These are phyloP conservation scores for Andrena praecox DNA, from an alignment of 2,888 invertebrate species.

Conservation along the genomic window DNA sequence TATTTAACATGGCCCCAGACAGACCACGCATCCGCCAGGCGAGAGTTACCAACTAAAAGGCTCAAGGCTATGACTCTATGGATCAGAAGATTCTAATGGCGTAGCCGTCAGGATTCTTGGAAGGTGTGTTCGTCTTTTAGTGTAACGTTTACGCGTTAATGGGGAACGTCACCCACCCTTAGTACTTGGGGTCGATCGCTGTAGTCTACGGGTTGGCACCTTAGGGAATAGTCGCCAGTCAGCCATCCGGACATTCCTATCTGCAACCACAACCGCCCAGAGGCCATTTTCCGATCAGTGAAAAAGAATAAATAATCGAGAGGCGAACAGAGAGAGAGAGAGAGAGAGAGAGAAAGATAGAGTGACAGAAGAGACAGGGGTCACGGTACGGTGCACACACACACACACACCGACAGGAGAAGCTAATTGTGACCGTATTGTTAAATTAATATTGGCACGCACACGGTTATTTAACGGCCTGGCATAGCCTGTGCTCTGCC, in stretches of 20 bases:
- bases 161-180: slow-evolving; percentile 90
- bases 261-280: slow-evolving; percentile 88
- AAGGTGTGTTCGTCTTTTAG: slow-evolving; percentile 18
- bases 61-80: background rate
- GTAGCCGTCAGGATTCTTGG: background rate
- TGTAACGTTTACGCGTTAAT: slow-evolving; percentile 57
- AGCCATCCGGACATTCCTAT: slow-evolving; percentile 97
- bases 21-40: no score
- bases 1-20: no score
- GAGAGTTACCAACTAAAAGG: no score
- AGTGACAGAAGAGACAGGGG: background rate
- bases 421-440: background rate
- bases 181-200: slow-evolving; percentile 95
- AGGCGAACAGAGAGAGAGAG: background rate
- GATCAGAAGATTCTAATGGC: background rate
- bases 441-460: background rate
- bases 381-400: background rate
- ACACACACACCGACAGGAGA: background rate
- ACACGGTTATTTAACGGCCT: background rate
- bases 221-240: slow-evolving; percentile 97
- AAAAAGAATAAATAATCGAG: slow-evolving; percentile 43
- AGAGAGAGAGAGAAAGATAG: background rate
- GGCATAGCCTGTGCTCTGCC: background rate
- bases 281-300: slow-evolving; percentile 79
- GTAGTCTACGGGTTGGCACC: slow-evolving; percentile 98